Percentiles rank a stretch among this genome's conserved stretches.
Conservation (phyloP, 1,140 invertebrate genomes). For the Aphis craccivora region DNA sequence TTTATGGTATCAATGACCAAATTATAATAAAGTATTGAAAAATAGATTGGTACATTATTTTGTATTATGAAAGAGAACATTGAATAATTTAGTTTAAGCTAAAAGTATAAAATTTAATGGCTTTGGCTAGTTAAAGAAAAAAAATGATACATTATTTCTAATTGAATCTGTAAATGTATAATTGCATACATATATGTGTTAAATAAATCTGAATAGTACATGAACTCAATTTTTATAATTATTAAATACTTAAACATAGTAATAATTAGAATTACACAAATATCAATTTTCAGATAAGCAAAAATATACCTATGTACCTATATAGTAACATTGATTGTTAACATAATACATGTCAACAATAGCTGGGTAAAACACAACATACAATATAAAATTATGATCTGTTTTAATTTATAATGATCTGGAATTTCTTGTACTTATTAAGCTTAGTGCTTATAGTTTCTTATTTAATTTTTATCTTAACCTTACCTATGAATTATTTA, state of each 20-base stretch:
- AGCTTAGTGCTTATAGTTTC: background rate
- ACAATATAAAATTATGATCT: background rate
- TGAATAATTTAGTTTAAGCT: too few species aligned
- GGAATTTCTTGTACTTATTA: background rate
- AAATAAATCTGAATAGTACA: too few species aligned
- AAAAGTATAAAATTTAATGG: too few species aligned
- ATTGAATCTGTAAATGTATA: too few species aligned
- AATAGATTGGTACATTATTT: too few species aligned
- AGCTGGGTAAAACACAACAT: background rate
- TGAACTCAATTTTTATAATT: background rate
- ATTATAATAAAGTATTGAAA: too few species aligned
- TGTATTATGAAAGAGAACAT: too few species aligned
- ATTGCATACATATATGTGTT: too few species aligned
- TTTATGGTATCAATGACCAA: too few species aligned
- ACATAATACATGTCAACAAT: conserved; percentile 28
- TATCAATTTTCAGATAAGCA: background rate
- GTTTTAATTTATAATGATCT: background rate
- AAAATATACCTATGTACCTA: background rate
- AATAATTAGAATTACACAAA: conserved; percentile 1
- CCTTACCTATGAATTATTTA: background rate
- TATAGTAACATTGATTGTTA: conserved; percentile 15
- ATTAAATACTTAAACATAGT: background rate
- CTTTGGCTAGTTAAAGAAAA: too few species aligned
- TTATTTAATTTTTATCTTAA: background rate
- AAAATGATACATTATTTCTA: too few species aligned